Base-by-base conservation (phyloP, 2,888 invertebrate genomes). In the Eupithecia exiguata region DNA sequence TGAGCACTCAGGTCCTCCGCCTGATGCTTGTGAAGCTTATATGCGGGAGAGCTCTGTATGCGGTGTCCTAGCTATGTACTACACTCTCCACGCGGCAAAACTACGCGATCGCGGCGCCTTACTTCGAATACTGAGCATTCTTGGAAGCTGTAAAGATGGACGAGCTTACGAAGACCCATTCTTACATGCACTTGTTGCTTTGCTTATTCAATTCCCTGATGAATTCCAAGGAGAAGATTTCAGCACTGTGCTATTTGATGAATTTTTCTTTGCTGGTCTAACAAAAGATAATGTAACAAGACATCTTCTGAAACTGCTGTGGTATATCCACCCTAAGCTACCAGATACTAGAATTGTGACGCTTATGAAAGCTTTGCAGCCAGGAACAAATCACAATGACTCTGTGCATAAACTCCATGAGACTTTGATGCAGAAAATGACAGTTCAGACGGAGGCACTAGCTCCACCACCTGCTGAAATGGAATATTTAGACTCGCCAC, bases 111-210 rank as follows among this genome's bases (percentile, higher is more conserved):
- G 97, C 77, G 96, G 97, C 43, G 97, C 98, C 18, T 93, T 98
- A 76, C 95, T 98, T 87, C 94, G 99, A 82, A 97, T 99, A 30
- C 92, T 99, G n/a, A 98, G 98, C 9, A 97, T 98, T 71, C 93
- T 99, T 66, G 97, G 98, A 0, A 97, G 97, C 86, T 98, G 98
- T 88, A 98, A 98, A 90, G 97, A 97, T 84, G 98, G 98, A 83
- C 95, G 98, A 77, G 98, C 99, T 1, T 99, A 98, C 88, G 98
- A 99, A 88, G 99, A 99, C 94, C 98, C 98, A 7, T 99, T 98
- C 89, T 92, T 99, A 73, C 99, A 99, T 95, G 98, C 98, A 18
- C 93, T 99, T 83, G 98, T 97, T 84, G 97, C 98, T 0, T 91
- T 97, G 66, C 94, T 99, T 10, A 97, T 98, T 80, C 97, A 97